phyloP scores from a whole-genome alignment of 2,113 vertebrate species.

The Chloroceryle aenea region DNA sequence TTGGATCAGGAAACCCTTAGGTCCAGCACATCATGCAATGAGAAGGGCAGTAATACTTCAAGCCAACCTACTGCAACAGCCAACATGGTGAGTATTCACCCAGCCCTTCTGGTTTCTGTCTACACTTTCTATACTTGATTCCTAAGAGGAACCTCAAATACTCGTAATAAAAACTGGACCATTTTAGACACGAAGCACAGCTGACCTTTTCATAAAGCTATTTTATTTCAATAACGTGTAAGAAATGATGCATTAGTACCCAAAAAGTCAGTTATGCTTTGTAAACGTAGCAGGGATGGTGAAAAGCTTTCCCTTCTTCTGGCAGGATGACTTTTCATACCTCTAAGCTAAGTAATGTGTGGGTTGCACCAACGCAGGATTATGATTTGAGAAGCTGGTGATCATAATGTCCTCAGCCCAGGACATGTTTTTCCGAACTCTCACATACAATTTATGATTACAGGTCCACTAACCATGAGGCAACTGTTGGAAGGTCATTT shows the following conservation, averaged over 20 bases:
- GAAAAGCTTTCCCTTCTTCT: background rate
- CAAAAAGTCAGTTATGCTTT: background rate
- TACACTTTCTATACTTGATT: background rate
- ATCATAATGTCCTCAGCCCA: background rate
- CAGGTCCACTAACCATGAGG: rapidly evolving
- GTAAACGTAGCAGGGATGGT: background rate
- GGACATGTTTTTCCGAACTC: background rate
- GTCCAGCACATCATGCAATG: background rate
- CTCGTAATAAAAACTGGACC: background rate
- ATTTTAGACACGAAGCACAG: background rate
- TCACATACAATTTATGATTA: background rate
- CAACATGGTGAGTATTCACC: background rate
- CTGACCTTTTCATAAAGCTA: background rate
- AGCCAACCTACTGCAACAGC: background rate
- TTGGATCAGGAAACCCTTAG: background rate
- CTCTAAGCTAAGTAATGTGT: rapidly evolving
- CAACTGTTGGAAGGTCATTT: background rate
- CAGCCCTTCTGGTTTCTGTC: background rate
- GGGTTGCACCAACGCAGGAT: background rate
- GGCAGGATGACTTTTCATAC: background rate
- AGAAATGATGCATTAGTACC: background rate
- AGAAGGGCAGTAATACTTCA: background rate
- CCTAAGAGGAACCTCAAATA: background rate
- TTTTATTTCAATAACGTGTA: background rate
- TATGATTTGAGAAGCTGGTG: background rate